Evolutionary conservation across 2,797 vertebrate genomes (phyloP).

Genomic region (Lithobates sylvaticus): DNA sequence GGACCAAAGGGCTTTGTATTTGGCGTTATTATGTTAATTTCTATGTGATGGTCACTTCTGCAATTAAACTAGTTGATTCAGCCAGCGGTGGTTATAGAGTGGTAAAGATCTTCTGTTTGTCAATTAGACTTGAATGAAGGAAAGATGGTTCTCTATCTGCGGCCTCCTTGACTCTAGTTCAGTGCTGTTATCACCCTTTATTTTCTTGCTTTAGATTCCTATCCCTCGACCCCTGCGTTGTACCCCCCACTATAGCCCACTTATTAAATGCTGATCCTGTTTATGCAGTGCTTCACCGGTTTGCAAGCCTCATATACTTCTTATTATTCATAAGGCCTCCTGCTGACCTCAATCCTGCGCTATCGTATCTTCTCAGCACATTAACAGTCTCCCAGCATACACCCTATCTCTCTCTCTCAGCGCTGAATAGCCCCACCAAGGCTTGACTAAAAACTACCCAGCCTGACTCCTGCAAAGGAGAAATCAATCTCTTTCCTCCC

Average conservation of each 20-base stretch:
- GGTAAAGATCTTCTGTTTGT: too few relatives aligned
- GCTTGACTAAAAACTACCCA: constrained; percentile 2
- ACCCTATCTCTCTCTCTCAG: constrained; percentile 11
- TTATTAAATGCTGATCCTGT: background rate
- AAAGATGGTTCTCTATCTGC: too few relatives aligned
- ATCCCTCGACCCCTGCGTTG: background rate
- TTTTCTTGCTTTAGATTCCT: background rate
- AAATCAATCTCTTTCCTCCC: constrained; percentile 27
- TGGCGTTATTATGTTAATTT: too few relatives aligned
- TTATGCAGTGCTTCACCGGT: background rate
- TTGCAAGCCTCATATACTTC: background rate
- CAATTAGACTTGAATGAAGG: too few relatives aligned
- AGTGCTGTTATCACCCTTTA: background rate
- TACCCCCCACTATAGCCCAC: background rate
- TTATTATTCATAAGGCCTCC: background rate
- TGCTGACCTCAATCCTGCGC: constrained; percentile 3
- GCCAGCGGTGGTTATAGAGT: too few relatives aligned
- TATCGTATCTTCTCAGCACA: constrained; percentile 16
- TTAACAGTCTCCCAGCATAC: constrained; percentile 7
- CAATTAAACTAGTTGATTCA: too few relatives aligned
- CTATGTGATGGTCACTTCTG: too few relatives aligned
- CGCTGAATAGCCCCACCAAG: constrained; percentile 5
- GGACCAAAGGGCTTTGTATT: too few relatives aligned
- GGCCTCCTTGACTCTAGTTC: too few relatives aligned
- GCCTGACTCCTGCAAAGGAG: constrained; percentile 16